Conservation (phyloP, 2,797 vertebrate species). For the Amblyraja radiata region DNA sequence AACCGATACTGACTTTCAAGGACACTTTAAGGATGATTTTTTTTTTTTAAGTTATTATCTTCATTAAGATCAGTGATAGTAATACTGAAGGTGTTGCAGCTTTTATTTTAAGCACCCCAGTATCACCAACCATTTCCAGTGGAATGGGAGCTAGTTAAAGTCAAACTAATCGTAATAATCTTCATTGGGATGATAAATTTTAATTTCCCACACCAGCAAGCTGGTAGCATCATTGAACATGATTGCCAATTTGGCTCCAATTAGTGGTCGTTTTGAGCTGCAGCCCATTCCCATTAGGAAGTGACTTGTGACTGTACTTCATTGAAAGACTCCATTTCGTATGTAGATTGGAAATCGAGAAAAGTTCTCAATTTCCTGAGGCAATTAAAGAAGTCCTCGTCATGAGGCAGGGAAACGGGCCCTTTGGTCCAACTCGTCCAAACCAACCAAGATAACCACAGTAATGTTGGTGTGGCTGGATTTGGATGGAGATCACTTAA, state of each 20-base stretch:
- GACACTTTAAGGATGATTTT: slow-evolving; percentile 5
- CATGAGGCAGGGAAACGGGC: too few relatives aligned
- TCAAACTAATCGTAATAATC: background rate
- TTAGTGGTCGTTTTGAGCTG: background rate
- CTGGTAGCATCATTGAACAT: background rate
- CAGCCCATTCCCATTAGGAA: background rate
- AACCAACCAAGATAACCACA: too few relatives aligned
- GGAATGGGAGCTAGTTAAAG: background rate
- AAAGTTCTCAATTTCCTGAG: too few relatives aligned
- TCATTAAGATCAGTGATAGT: background rate
- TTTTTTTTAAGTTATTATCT: background rate
- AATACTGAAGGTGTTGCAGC: background rate
- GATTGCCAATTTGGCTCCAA: background rate
- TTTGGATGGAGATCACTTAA: background rate
- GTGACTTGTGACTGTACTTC: background rate
- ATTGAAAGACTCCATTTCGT: background rate
- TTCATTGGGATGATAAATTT: background rate
- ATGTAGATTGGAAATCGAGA: background rate
- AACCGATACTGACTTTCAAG: background rate
- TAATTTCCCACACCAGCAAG: slow-evolving; percentile 18
- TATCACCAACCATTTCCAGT: background rate
- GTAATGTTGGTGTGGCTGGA: background rate
- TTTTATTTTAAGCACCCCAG: background rate
- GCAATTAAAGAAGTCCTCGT: too few relatives aligned
- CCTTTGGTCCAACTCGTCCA: too few relatives aligned